A percentile compares a stretch with the other conserved stretches of the same genome.
These are phyloP conservation scores for Lasioglossum lativentre DNA, from an alignment of 2,888 invertebrate genomes.

Conservation along the genomic window DNA sequence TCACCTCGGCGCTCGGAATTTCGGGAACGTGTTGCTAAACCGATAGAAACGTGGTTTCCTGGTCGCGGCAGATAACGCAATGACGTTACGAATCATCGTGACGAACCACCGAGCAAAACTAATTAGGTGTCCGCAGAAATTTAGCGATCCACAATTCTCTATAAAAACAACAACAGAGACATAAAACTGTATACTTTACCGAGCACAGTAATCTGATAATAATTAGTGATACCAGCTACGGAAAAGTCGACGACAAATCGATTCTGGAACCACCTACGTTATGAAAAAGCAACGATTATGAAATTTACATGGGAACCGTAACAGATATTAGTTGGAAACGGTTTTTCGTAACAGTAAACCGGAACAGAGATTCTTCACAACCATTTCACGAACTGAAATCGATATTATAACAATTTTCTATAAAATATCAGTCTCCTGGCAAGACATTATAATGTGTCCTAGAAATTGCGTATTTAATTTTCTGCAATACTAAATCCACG, in stretches of 20 bases:
- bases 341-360: not conserved
- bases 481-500: not conserved
- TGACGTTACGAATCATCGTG: not conserved
- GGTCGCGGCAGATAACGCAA: not conserved
- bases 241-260: not conserved
- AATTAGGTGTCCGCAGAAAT: not conserved
- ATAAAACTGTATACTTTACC: not conserved
- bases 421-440: not conserved
- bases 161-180: not conserved
- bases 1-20: constrained; percentile 20
- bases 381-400: not conserved
- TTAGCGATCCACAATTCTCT: not conserved
- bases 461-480: not conserved
- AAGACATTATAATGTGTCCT: not conserved
- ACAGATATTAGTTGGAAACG: not conserved
- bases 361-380: not conserved
- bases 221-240: not conserved
- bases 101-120: not conserved
- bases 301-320: not conserved
- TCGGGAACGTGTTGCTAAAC: not conserved
- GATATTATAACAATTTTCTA: not conserved
- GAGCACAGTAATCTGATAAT: not conserved
- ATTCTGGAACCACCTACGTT: not conserved
- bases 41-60: not conserved
- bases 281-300: not conserved